Percentiles rank a stretch among this genome's conserved stretches.
These are phyloP conservation scores for Frankliniella intonsa DNA, from an alignment of 2,888 invertebrate genomes.

Conservation along the genomic window DNA sequence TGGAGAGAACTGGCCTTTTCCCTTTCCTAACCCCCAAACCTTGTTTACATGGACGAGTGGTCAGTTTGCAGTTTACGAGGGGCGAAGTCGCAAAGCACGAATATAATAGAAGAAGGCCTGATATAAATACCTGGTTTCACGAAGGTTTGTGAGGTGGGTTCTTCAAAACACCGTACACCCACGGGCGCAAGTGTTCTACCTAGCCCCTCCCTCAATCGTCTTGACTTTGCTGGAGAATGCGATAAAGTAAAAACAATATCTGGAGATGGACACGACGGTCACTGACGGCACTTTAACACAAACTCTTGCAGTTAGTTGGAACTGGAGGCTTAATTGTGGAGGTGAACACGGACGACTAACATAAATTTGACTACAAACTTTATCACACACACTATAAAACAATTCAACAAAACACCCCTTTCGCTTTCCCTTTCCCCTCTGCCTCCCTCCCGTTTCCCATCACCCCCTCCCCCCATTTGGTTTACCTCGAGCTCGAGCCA, in stretches of 20 bases:
- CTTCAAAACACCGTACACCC: not conserved
- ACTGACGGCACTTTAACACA: no score
- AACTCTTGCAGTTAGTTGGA: no score
- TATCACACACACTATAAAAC: not conserved
- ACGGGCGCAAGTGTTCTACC: not conserved
- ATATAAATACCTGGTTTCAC: not conserved
- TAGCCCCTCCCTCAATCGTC: not conserved
- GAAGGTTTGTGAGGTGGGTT: no score
- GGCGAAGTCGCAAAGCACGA: not conserved
- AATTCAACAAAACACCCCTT: constrained; percentile 11
- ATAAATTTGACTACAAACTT: not conserved
- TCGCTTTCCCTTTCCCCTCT: no score
- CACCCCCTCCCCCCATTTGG: not conserved
- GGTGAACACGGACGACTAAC: no score
- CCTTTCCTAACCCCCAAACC: not conserved
- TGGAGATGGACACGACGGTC: no score
- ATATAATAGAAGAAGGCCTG: not conserved
- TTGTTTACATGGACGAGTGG: not conserved
- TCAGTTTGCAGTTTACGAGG: not conserved
- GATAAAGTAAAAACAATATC: no score
- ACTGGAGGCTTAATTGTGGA: no score
- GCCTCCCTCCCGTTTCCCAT: no score
- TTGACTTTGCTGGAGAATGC: no score
- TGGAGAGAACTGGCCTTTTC: not conserved
- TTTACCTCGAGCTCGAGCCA: not conserved